These are phyloP conservation scores for Pogonocherus hispidulus DNA, from an alignment of 2,888 invertebrate species.

Conservation along the genomic window DNA sequence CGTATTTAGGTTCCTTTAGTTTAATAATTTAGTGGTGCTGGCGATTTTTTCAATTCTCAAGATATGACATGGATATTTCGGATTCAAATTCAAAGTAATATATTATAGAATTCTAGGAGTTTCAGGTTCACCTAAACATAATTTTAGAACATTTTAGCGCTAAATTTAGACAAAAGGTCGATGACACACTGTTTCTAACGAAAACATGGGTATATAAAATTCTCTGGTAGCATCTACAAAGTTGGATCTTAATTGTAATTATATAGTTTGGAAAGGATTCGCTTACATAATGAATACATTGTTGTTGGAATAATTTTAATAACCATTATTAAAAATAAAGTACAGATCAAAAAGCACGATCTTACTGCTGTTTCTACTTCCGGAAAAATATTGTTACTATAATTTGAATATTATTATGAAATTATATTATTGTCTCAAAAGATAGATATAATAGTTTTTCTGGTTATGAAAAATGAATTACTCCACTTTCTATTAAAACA, in stretches of 20 bases:
- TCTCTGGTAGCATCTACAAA: neutral
- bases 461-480: too few relatives aligned
- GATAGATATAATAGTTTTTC: too few relatives aligned
- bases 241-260: neutral
- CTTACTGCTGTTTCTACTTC: neutral
- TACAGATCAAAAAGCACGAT: neutral
- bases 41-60: too few relatives aligned
- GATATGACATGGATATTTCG: too few relatives aligned
- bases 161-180: neutral
- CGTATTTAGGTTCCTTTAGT: too few relatives aligned
- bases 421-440: neutral
- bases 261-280: neutral
- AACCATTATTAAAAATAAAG: neutral
- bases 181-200: neutral
- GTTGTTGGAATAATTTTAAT: neutral
- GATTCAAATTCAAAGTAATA: too few relatives aligned
- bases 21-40: too few relatives aligned
- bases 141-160: too few relatives aligned
- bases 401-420: neutral
- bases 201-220: neutral
- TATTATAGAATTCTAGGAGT: too few relatives aligned
- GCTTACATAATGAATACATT: neutral
- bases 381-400: neutral
- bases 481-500: too few relatives aligned
- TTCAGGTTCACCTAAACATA: too few relatives aligned